Base-by-base conservation (phyloP, 1,140 invertebrate genomes). In the Pseudomyrmex concolor region DNA sequence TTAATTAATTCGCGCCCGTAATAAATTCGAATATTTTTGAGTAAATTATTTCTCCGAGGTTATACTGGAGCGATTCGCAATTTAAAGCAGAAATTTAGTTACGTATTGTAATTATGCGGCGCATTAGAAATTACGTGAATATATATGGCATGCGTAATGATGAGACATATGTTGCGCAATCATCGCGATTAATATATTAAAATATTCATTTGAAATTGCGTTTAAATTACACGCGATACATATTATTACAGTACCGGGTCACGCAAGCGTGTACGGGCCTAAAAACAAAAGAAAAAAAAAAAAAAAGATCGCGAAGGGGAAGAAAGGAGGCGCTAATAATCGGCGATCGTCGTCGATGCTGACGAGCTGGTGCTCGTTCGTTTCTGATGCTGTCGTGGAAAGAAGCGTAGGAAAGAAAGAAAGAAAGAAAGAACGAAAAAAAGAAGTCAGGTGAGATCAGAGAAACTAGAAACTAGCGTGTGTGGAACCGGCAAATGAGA, bases 381-480 rank as follows among this genome's bases (percentile, higher is more conserved):
- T n/a, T n/a, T n/a, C 45, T 34, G 13, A 25, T 55, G 10, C 5
- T 22, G 48, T 51, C n/a, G 10, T 25, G 34, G 22, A 57, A 45
- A 60, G 55, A 22, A 51, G 34, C 51, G 50, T 15, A 71, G 48
- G 62, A 57, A 63, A 57, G 15, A 57, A 34, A 34, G 5, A 34
- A 34, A 34, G 10, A 15, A 73, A n/a, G 7, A 22, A 22, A 4
- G 2, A 25, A 25, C 25, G 19, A 68, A 22, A 54, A 59, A 19
- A 55, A 73, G 55, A 55, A 64, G 64, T 73, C 82, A 45, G 48
- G 48, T 90, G 86, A 83, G 85, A 74, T 74, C 57, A 72, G 80
- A 86, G 81, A 54, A 71, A 63, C 82, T 72, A 81, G 57, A 60
- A 73, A 80, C 71, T 80, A 80, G 54, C 72, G 84, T 77, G 88